Evolutionary conservation across 2,797 vertebrate genomes (phyloP), one percentile per base, ranked within the genome.

Genomic region (Phyllotis vaccarum): DNA sequence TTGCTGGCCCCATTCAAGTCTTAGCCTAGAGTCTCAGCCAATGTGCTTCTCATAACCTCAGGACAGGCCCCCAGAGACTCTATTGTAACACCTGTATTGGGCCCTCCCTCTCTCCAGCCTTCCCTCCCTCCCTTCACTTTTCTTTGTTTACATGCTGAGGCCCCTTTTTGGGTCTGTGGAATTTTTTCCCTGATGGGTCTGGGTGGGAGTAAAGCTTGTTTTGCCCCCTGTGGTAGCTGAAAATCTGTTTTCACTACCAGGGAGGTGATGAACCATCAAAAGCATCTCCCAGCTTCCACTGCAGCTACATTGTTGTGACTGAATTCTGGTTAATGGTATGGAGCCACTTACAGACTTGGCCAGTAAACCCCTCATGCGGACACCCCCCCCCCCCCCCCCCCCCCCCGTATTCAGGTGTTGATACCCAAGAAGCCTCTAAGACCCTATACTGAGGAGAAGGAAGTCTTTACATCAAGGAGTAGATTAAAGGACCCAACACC

Each of bases 91-190:
- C 21, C 17, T 40, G 0, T 24, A 34, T 40, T 74, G 52, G 17
- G 16, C 60, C 60, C 14, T 70, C 8, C 5, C 2, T 19, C 2
- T 12, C 1, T 79, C n/a, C n/a, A n/a, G n/a, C n/a, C n/a, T n/a
- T n/a, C 19, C 2, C 17, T 54, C 3, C 6, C 17, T 22, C 22
- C 3, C 22, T 11, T 17, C 24, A 6, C 8, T 5, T 22, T 11
- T 5, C 9, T 75, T 27, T 6, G 11, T 43, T 34, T 16, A n/a
- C n/a, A n/a, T n/a, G n/a, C n/a, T n/a, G n/a, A n/a, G 37, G 16
- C 16, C 40, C 62, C 34, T 46, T 37, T 58, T 21, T 37, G 74
- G 37, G n/a, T 37, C 37, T 49, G 27, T 31, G 37, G 27, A 62
- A 54, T 62, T 62, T 49, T n/a, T 94, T 89, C 21, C 11, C 31